phyloP scores from a whole-genome alignment of 1,140 invertebrate genomes.

The Matsumurasca onukii region DNA sequence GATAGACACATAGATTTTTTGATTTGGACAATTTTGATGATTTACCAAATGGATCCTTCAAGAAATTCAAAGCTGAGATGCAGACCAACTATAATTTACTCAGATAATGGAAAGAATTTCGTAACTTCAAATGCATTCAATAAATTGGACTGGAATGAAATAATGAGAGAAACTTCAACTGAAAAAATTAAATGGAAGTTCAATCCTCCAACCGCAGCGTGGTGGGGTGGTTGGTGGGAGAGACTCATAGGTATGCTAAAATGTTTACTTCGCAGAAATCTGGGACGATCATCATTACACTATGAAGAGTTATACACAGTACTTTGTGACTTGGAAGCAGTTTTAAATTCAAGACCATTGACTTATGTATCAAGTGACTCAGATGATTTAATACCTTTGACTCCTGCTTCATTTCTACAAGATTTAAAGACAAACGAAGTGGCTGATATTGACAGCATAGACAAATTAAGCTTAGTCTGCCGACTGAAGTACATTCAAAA shows the following conservation, averaged over 20 bases:
- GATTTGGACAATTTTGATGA: too few species aligned
- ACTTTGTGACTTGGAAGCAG: not conserved
- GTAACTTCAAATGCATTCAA: not conserved
- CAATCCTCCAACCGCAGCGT: not conserved
- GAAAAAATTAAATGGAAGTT: slow-evolving; percentile 6
- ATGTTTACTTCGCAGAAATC: not conserved
- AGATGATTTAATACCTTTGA: slow-evolving; percentile 2
- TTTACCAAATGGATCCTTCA: too few species aligned
- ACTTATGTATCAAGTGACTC: not conserved
- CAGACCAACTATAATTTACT: too few species aligned
- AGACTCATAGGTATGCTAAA: not conserved
- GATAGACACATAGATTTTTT: too few species aligned
- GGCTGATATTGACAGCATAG: not conserved
- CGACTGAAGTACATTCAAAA: not conserved
- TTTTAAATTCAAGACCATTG: not conserved
- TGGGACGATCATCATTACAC: not conserved
- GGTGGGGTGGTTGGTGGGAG: not conserved
- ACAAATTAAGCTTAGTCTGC: not conserved
- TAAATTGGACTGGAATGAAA: not conserved
- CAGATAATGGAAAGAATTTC: slow-evolving; percentile 25
- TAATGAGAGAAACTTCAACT: not conserved
- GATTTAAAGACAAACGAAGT: too few species aligned
- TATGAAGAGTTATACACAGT: not conserved
- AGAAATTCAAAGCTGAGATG: too few species aligned
- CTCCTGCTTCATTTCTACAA: not conserved